A percentile compares a stretch with the other conserved stretches of the same genome.
Evolutionary conservation across 2,113 vertebrate genomes (phyloP).

Genomic region (Eurystomus gularis): DNA sequence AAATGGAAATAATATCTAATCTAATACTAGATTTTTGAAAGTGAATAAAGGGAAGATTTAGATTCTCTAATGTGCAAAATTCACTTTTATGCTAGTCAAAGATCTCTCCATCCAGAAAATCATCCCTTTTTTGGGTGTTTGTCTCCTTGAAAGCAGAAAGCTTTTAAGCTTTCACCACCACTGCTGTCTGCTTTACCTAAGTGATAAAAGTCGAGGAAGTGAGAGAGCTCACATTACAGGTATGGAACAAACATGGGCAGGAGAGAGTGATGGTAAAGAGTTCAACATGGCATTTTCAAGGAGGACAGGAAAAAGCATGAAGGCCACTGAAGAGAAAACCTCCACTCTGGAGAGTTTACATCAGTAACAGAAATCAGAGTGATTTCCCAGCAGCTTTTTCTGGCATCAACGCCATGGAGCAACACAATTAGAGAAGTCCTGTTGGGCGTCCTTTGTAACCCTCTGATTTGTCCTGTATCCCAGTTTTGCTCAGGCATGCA

Average conservation of each 20-base stretch:
- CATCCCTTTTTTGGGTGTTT: neutral
- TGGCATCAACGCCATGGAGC: neutral
- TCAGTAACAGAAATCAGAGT: neutral
- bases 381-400: neutral
- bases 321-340: neutral
- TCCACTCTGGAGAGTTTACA: neutral
- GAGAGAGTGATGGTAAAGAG: neutral
- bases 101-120: neutral
- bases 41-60: neutral
- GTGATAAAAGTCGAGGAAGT: neutral
- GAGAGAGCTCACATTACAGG: neutral
- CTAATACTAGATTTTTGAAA: neutral
- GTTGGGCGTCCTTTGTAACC: neutral
- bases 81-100: neutral
- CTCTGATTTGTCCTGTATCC: neutral
- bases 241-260: neutral
- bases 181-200: neutral
- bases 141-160: neutral
- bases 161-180: neutral
- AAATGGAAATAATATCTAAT: neutral
- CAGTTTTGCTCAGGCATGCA: neutral
- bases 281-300: neutral
- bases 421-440: conserved; percentile 3
- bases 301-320: neutral
- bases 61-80: neutral